phyloP scores from a whole-genome alignment of 2,113 vertebrate genomes.

The Zingel zingel region DNA sequence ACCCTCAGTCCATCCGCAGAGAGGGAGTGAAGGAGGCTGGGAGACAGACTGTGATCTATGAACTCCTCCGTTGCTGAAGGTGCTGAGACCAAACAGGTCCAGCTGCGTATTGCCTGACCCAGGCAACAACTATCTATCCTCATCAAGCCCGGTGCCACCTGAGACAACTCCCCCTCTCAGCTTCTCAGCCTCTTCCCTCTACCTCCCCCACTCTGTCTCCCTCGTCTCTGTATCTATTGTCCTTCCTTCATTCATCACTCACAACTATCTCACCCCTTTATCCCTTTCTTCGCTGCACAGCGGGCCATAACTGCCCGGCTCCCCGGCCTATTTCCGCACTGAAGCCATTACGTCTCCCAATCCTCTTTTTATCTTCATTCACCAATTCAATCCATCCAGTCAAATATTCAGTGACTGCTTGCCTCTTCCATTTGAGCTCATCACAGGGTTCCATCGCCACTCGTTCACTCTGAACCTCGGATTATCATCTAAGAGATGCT shows the following conservation, averaged over 20 bases:
- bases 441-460: slow-evolving; percentile 24
- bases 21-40: slow-evolving; percentile 14
- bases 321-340: slow-evolving; percentile 62
- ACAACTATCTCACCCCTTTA: slow-evolving; percentile 51
- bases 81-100: slow-evolving; percentile 37
- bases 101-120: slow-evolving; percentile 10
- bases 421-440: slow-evolving; percentile 44
- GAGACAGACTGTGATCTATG: slow-evolving; percentile 29
- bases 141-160: slow-evolving; percentile 36
- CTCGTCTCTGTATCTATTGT: slow-evolving; percentile 33
- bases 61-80: slow-evolving; percentile 13
- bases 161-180: slow-evolving; percentile 13
- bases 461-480: slow-evolving; percentile 29
- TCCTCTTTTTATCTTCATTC: slow-evolving; percentile 64
- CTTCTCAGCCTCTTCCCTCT: slow-evolving; percentile 31
- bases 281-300: slow-evolving; percentile 39
- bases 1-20: slow-evolving; percentile 11
- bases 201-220: slow-evolving; percentile 12
- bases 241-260: slow-evolving; percentile 70
- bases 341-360: slow-evolving; percentile 63
- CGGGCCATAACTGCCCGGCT: slow-evolving; percentile 44
- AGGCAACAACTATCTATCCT: slow-evolving; percentile 51
- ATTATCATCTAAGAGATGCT: slow-evolving; percentile 37
- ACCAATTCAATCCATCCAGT: slow-evolving; percentile 54
- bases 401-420: slow-evolving; percentile 61